A percentile compares a stretch with the other conserved stretches of the same genome.
Conservation (phyloP, 2,113 vertebrate species). For the Callaeas wilsoni region DNA sequence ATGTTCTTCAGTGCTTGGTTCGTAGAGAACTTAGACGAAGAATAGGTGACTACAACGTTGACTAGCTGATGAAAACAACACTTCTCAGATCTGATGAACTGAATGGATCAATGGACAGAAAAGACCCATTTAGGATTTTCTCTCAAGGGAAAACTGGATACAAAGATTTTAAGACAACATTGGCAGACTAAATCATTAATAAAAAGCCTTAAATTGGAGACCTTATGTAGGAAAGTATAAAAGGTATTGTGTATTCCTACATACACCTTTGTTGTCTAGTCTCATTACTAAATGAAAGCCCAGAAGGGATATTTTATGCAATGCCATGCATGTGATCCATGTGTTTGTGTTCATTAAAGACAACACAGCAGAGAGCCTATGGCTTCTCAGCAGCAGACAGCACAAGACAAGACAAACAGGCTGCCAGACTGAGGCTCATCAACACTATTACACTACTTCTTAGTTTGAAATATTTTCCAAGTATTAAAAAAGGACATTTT, state of each 20-base stretch:
- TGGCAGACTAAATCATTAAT: background rate
- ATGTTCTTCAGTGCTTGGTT: background rate
- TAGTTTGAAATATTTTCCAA: background rate
- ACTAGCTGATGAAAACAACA: background rate
- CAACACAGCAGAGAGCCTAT: background rate
- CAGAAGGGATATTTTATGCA: background rate
- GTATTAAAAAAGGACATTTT: background rate
- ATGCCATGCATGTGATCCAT: background rate
- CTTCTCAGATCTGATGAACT: background rate
- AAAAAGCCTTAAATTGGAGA: background rate
- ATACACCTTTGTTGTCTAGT: background rate
- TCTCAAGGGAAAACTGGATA: background rate
- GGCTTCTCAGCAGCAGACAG: background rate
- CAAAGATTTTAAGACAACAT: background rate
- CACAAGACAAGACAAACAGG: background rate
- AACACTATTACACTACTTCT: background rate
- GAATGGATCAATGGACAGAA: background rate
- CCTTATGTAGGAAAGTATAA: background rate
- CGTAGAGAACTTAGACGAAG: background rate
- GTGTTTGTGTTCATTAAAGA: background rate
- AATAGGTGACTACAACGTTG: background rate
- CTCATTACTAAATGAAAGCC: background rate
- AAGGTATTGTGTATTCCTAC: background rate
- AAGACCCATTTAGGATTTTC: background rate
- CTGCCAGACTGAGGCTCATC: background rate